Conservation (phyloP, 2,888 invertebrate genomes). For the Ischnus inquisitorius region DNA sequence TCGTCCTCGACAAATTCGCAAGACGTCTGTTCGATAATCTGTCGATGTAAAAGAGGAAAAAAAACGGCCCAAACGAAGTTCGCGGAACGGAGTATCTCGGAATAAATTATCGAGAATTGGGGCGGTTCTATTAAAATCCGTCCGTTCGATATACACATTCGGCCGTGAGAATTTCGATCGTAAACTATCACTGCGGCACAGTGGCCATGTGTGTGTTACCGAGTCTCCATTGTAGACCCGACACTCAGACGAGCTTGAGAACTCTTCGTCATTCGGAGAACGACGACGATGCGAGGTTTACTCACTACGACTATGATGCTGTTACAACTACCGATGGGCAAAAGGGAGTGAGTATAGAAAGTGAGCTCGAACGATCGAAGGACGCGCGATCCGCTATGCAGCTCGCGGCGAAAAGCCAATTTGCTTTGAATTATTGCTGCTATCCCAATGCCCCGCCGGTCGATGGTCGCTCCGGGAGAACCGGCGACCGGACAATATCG, state of each 20-base stretch:
- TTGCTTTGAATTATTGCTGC: constrained; percentile 62
- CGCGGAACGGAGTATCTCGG: not conserved
- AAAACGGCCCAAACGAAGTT: not conserved
- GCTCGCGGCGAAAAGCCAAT: constrained; percentile 57
- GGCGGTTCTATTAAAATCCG: constrained; percentile 6
- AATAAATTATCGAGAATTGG: constrained; percentile 39
- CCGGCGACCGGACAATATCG: constrained; percentile 17
- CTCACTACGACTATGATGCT: not conserved
- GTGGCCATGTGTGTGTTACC: not conserved
- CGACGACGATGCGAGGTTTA: constrained; percentile 31
- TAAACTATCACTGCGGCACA: constrained; percentile 19
- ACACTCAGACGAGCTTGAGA: not conserved
- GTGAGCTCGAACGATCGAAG: constrained; percentile 59
- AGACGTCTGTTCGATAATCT: not conserved
- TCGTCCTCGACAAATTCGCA: not conserved
- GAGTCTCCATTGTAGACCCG: not conserved
- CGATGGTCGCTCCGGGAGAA: constrained; percentile 20
- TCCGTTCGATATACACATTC: constrained; percentile 3
- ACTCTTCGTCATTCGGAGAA: constrained; percentile 17
- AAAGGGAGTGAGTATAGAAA: constrained; percentile 52
- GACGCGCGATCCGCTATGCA: constrained; percentile 47
- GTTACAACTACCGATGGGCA: not conserved
- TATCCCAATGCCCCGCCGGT: constrained; percentile 47
- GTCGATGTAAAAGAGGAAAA: not conserved
- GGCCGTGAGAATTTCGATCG: constrained; percentile 48